Evolutionary conservation across 2,797 vertebrate species (phyloP), one percentile per base, ranked within the genome.

Genomic region (Nannoperca obscura): DNA sequence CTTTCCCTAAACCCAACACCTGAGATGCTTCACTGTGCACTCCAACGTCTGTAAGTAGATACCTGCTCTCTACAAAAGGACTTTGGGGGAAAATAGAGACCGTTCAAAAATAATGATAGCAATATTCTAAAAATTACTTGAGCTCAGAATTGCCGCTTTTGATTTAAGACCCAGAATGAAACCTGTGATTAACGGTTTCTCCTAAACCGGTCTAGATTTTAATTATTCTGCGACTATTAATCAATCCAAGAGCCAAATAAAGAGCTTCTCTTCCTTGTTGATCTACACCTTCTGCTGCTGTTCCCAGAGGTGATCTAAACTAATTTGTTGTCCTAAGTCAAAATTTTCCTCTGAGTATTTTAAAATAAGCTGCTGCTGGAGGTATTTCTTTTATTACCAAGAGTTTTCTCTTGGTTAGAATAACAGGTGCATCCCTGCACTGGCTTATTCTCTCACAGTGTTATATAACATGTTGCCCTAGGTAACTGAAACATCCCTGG

Each of bases 131-230:
- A 90, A 88, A 86, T 85, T 64, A 83, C 80, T 80, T 47, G 57
- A 88, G 87, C 70, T 46, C 76, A 77, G 66, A 84, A 82, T 86
- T 83, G 76, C 78, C 62, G 58, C 22, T 71, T 67, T 86, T 90
- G 88, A 93, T 93, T 90, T 88, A 92, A 73, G 71, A 85, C 52
- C 59, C 55, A 74, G 62, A 72, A 61, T 90, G 80, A 87, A 87
- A 75, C 24, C 60, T 55, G 54, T 87, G 86, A 93, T 91, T 88
- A 88, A 90, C 80, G 78, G 75, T 57, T 7, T 7, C 76, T 58
- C 36, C 80, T 82, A 76, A 89, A 82, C 64, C 88, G 19, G 62
- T 89, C 81, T 78, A 52, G 69, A 80, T 81, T 88, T 80, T 63
- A 86, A 86, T 64, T 75, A 83, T 84, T 85, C 76, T 49, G 53